Percentiles rank a stretch among this genome's conserved stretches.
Conservation (phyloP, 2,797 vertebrate species). For the Pseudotriccus pelzelni region DNA sequence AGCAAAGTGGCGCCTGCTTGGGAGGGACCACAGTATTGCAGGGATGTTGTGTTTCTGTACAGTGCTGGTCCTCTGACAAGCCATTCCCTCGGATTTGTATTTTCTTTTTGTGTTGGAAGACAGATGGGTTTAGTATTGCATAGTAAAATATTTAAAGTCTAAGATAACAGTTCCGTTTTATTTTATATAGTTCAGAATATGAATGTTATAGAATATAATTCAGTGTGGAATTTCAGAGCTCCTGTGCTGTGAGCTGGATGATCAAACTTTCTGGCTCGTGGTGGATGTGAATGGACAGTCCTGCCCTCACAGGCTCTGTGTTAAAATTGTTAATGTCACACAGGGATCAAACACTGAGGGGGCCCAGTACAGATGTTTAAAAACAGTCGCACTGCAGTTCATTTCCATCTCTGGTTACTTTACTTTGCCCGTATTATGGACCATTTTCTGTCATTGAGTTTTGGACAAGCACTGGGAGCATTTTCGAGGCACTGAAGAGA, state of each 20-base stretch:
- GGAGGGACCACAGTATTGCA: not conserved
- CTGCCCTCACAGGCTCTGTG: not conserved
- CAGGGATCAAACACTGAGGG: not conserved
- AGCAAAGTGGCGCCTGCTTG: not conserved
- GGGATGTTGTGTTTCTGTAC: not conserved
- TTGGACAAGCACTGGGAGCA: not conserved
- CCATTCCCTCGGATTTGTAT: constrained; percentile 51
- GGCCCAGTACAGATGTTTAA: not conserved
- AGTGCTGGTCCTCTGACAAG: constrained; percentile 28
- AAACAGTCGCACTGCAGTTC: not conserved
- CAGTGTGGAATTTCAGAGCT: not conserved
- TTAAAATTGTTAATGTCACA: not conserved
- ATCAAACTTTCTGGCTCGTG: fast-evolving
- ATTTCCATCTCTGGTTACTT: not conserved
- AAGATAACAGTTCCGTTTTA: not conserved
- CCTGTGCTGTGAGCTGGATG: not conserved
- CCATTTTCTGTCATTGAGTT: not conserved
- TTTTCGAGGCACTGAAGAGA: not conserved
- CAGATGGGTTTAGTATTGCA: constrained; percentile 60
- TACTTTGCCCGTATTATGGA: not conserved
- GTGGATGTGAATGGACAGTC: not conserved
- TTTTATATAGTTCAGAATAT: not conserved
- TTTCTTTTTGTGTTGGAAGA: constrained; percentile 46
- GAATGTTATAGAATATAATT: not conserved
- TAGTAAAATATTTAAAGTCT: constrained; percentile 65